Base-by-base conservation (phyloP, 1,140 invertebrate species). In the Penaeus indicus region DNA sequence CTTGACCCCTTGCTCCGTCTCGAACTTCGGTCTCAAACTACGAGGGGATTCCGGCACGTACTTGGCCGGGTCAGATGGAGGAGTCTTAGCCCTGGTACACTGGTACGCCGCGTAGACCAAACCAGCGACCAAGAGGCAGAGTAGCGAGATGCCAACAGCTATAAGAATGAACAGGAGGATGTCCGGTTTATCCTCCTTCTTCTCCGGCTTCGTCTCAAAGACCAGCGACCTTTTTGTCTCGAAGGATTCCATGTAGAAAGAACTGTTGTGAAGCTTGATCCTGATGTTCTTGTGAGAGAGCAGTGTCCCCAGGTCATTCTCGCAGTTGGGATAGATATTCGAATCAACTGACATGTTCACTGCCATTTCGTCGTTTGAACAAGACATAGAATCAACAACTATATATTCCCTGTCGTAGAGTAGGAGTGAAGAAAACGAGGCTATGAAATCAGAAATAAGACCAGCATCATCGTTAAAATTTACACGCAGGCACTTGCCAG, bases 321-420 rank as follows among this genome's bases (percentile, higher is more conserved):
- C 87, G 61, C 54, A 84, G 47, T 84, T 78, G 7, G 87, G 87
- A 42, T 84, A 84, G 11, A n/a, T 42, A 2, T 42, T 5, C 1
- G 87, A 64, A 47, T 84, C 75, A 16, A 88, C 25, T 16, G 87
- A 79, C 81, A 88, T 83, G 72, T 88, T 88, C 21, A 88, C 87
- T 8, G 72, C 47, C 61, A 88, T 72, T 38, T 63, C 61, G 32
- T 79, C 22, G 5, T 32, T 69, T 8, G 61, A 77, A 10, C 87
- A 88, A 11, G 54, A 25, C 42, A 88, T 78, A 38, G 60, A 60
- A 54, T 84, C 32, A 21, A 88, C 82, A 11, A 75, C 11, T 10
- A 88, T 42, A 21, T 78, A 32, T 25, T 88, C 87, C 25, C 47
- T 63, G 32, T 62, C 25, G 62, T 88, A 88, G 11, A 88, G 61